A percentile compares a stretch with the other conserved stretches of the same genome.
These are phyloP conservation scores for Hesperophylax magnus DNA, from an alignment of 1,140 invertebrate genomes.

Conservation along the genomic window DNA sequence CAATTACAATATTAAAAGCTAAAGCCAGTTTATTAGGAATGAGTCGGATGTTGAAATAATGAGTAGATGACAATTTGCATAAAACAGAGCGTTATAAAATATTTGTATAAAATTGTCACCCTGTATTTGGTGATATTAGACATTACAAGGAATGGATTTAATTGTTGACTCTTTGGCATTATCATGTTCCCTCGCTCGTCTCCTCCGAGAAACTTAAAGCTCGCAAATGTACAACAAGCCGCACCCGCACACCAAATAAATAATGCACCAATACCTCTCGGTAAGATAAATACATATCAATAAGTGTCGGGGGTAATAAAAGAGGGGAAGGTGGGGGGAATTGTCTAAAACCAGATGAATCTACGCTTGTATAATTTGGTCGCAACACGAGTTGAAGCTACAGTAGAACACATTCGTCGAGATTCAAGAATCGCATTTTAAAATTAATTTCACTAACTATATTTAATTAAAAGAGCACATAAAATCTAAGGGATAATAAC, in stretches of 20 bases:
- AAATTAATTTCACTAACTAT: constrained; percentile 36
- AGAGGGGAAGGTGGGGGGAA: background rate
- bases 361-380: constrained; percentile 19
- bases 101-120: constrained; percentile 35
- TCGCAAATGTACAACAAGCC: constrained; percentile 33
- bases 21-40: background rate
- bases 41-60: too few species aligned
- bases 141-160: background rate
- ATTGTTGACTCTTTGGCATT: constrained; percentile 26
- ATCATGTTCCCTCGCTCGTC: constrained; percentile 7
- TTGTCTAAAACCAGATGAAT: constrained; percentile 6
- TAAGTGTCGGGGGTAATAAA: constrained; percentile 1
- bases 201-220: constrained; percentile 13
- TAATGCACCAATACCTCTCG: constrained; percentile 33
- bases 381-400: constrained; percentile 31
- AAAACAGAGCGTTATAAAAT: constrained; percentile 1
- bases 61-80: too few species aligned
- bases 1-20: constrained; percentile 7
- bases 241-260: constrained; percentile 10
- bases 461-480: constrained; percentile 29
- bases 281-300: background rate
- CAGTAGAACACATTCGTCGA: constrained; percentile 37
- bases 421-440: constrained; percentile 31
- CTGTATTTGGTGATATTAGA: constrained; percentile 36
- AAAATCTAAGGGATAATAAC: constrained; percentile 29